Percentiles rank a stretch among this genome's conserved stretches.
Evolutionary conservation across 2,113 vertebrate genomes (phyloP).

Genomic region (Rhizomys pruinosus): DNA sequence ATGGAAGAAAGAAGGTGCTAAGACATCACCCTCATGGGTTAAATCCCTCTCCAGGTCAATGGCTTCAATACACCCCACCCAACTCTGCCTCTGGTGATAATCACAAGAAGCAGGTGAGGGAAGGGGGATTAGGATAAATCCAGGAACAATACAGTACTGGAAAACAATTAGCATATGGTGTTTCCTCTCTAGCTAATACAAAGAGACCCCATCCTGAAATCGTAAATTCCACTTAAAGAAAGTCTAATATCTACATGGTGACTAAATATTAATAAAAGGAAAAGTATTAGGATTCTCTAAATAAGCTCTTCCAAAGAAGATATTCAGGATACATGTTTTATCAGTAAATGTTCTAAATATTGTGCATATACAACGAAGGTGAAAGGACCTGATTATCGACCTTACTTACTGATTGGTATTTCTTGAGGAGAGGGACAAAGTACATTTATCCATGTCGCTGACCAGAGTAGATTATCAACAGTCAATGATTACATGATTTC

Average conservation of each 20-base stretch:
- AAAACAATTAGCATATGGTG: conserved; percentile 8
- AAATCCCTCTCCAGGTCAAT: conserved; percentile 50
- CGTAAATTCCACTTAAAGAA: conserved; percentile 30
- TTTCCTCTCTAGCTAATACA: background rate
- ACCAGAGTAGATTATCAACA: background rate
- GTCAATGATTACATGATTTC: background rate
- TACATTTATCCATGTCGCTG: background rate
- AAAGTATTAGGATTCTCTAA: conserved; percentile 6
- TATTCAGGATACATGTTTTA: background rate
- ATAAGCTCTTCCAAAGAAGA: background rate
- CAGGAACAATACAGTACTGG: conserved; percentile 28
- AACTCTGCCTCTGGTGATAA: background rate
- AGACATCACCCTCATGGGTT: background rate
- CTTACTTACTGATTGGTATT: background rate
- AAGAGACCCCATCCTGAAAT: conserved; percentile 42
- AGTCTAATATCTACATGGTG: conserved; percentile 32
- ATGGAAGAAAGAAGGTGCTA: conserved; percentile 20
- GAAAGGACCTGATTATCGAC: background rate
- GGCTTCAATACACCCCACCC: conserved; percentile 22
- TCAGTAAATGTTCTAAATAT: background rate
- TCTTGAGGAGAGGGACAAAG: background rate
- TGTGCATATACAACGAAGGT: background rate
- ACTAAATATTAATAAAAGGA: background rate
- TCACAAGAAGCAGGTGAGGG: conserved; percentile 60
- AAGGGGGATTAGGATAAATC: conserved; percentile 57